Base-by-base conservation (phyloP, 2,113 vertebrate species). In the Oryzias celebensis region DNA sequence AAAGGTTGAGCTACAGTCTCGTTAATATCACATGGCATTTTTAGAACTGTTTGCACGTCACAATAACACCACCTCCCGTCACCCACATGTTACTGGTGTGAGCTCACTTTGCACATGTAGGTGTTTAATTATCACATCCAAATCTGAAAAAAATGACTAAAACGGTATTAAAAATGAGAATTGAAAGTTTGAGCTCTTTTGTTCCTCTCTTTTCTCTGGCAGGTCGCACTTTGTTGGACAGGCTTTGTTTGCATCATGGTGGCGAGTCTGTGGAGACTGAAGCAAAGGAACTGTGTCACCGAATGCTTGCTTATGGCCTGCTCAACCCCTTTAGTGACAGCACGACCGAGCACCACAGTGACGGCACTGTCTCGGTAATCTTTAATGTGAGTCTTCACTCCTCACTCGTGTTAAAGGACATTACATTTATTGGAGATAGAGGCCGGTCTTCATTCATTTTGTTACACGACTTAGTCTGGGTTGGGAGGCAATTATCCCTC, bases 291-390 rank as follows among this genome's bases (percentile, higher is more conserved):
- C 74, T 96, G 0, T 97, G 95, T 86, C 93, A 93, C 0, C 88
- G 91, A 56, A 93, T 97, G 88, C 85, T 96, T 68, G 90, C 87
- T 31, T 89, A 93, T 87, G 93, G 95, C 28, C 92, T 98, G 12
- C 82, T 98, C 7, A 92, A 95, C n/a, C 94, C 94, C 5, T 96
- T 96, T 66, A 91, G 92, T 0, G 92, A 94, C 48, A 90, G 93
- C 84, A 91, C 92, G 58, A 78, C 92, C 77, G 93, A 95, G 36
- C 90, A 91, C 0, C 91, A 87, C 20, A 69, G 73, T 52, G 93
- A 91, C 80, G 88, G 68, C 22, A 41, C 83, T 5, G 17, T 86
- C 87, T 43, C 89, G 80, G 42, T 63, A 7, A 85, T 88, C 0
- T 95, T 96, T 72, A 92, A 94, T 64, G 96, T 96, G 91, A 95